Percentiles rank a stretch among this genome's conserved stretches.
Conservation (phyloP, 2,113 vertebrate species). For the Etia nguti region DNA sequence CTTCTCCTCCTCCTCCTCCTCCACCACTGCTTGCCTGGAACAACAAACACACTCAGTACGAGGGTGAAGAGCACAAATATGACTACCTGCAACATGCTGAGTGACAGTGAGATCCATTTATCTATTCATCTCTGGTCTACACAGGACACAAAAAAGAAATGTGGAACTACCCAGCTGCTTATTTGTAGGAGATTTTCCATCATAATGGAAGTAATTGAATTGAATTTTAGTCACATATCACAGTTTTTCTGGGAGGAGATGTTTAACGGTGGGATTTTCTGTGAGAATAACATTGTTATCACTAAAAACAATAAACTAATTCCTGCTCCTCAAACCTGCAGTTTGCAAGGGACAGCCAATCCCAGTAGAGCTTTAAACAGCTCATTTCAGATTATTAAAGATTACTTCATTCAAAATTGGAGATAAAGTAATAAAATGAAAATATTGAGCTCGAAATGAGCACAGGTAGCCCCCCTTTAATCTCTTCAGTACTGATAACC, state of each 20-base stretch:
- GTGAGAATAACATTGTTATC: not conserved
- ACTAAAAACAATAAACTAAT: not conserved
- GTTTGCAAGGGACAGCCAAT: not conserved
- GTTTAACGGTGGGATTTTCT: not conserved
- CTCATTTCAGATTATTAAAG: not conserved
- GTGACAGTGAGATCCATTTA: not conserved
- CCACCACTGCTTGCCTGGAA: slow-evolving; percentile 40
- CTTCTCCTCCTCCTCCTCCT: slow-evolving; percentile 8
- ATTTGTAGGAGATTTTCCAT: not conserved
- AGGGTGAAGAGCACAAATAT: not conserved
- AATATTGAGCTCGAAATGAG: not conserved
- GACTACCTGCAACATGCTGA: not conserved
- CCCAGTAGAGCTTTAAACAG: not conserved
- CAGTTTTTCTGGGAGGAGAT: not conserved
- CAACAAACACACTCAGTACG: not conserved
- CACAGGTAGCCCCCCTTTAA: not conserved
- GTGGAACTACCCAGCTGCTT: not conserved
- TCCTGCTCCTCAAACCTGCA: not conserved
- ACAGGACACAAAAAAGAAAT: not conserved
- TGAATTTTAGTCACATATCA: not conserved
- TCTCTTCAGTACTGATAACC: not conserved
- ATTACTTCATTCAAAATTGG: too few species aligned
- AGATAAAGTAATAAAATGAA: too few species aligned
- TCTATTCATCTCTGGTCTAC: not conserved
- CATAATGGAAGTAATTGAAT: fast-evolving